Percentiles rank a stretch among this genome's conserved stretches.
phyloP scores from a whole-genome alignment of 2,888 invertebrate species.

The Malthinus seriepunctatus region DNA sequence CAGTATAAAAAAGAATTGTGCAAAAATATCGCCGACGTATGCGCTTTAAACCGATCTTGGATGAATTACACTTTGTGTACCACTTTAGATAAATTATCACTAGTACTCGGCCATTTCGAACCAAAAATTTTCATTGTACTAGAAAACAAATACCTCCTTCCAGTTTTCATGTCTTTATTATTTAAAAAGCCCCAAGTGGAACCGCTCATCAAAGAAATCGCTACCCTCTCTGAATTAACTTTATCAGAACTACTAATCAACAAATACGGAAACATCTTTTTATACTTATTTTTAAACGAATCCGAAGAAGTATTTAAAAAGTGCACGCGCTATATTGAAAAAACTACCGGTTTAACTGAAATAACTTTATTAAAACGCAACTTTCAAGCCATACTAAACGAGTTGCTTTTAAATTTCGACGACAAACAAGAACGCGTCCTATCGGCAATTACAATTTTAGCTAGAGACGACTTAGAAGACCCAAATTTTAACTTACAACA shows the following conservation, averaged over 20 bases:
- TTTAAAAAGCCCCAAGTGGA: conserved; percentile 61
- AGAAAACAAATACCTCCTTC: conserved; percentile 70
- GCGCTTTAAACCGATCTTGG: conserved; percentile 61
- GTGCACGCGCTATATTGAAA: conserved; percentile 66
- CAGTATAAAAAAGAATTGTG: conserved; percentile 66
- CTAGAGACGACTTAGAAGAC: conserved; percentile 61
- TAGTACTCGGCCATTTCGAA: conserved; percentile 70
- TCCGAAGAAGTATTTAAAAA: conserved; percentile 60
- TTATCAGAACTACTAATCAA: conserved; percentile 65
- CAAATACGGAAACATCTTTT: conserved; percentile 72
- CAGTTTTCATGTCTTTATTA: conserved; percentile 64
- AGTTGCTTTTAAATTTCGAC: conserved; percentile 67
- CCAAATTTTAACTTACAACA: conserved; percentile 52
- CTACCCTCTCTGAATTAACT: conserved; percentile 61
- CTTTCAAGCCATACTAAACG: conserved; percentile 67
- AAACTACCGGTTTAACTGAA: conserved; percentile 61
- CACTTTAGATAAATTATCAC: conserved; percentile 64
- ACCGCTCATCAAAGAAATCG: conserved; percentile 67
- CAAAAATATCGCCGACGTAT: conserved; percentile 60
- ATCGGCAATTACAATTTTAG: conserved; percentile 61
- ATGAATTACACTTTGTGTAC: conserved; percentile 62
- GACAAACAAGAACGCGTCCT: conserved; percentile 65
- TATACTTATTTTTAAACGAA: conserved; percentile 70
- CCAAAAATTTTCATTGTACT: conserved; percentile 71
- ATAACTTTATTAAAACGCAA: conserved; percentile 66